Evolutionary conservation across 2,888 invertebrate genomes (phyloP).

Genomic region (Stratiomys singularior): DNA sequence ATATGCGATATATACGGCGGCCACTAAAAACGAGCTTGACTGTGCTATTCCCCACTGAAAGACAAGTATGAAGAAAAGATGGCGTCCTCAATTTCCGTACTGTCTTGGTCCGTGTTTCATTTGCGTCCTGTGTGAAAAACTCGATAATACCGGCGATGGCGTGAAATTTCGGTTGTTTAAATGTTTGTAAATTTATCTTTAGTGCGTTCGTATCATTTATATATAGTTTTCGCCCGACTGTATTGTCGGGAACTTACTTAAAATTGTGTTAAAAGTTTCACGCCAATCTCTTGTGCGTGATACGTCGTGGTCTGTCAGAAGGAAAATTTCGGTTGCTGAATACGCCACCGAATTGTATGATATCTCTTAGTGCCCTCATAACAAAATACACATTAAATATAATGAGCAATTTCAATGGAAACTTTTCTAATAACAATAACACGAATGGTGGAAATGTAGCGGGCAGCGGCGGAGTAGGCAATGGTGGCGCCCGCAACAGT

Average conservation of each 20-base stretch:
- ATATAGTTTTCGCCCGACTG: neutral
- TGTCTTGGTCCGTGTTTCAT: neutral
- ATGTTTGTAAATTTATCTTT: neutral
- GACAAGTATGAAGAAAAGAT: slow-evolving; percentile 7
- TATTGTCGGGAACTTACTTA: no score
- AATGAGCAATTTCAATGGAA: slow-evolving; percentile 63
- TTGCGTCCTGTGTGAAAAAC: neutral
- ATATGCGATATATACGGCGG: neutral
- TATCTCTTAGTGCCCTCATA: slow-evolving; percentile 64
- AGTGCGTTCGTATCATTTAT: neutral
- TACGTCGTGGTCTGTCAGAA: neutral
- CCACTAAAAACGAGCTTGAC: slow-evolving; percentile 1
- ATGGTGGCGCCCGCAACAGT: neutral
- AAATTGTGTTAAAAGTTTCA: no score
- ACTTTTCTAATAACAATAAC: slow-evolving; percentile 45
- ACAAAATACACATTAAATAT: slow-evolving; percentile 63
- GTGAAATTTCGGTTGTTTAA: neutral
- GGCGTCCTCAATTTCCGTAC: slow-evolving; percentile 21
- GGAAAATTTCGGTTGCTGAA: slow-evolving; percentile 9
- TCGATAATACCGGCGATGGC: neutral
- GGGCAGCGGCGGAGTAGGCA: neutral
- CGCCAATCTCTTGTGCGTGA: neutral
- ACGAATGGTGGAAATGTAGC: neutral
- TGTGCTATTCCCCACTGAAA: slow-evolving; percentile 11
- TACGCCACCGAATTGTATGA: slow-evolving; percentile 58